Conservation (phyloP, 2,888 invertebrate genomes). For the Eledona agricola region DNA sequence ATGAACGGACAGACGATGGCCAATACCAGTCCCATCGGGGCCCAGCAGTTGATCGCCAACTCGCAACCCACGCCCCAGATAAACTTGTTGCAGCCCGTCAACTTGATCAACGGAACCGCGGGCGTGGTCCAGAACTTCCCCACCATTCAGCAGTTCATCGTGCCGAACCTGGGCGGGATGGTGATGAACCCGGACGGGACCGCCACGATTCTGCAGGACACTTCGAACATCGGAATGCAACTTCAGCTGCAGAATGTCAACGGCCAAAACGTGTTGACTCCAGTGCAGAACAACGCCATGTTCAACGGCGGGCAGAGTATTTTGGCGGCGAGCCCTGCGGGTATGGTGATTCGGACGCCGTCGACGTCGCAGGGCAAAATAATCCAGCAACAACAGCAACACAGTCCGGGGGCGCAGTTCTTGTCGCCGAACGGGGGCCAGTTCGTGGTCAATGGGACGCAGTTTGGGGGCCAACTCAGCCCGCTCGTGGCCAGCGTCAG, state of each 20-base stretch:
- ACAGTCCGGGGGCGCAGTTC: conserved; percentile 75
- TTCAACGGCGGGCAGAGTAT: conserved; percentile 75
- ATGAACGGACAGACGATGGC: conserved; percentile 75
- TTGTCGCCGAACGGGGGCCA: conserved; percentile 78
- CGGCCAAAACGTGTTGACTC: conserved; percentile 79
- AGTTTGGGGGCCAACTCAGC: conserved; percentile 79
- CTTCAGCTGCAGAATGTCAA: conserved; percentile 83
- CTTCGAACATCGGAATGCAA: conserved; percentile 75
- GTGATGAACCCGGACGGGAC: conserved; percentile 81
- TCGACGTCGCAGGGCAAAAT: conserved; percentile 75
- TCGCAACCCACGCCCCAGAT: conserved; percentile 68
- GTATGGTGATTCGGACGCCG: conserved; percentile 82
- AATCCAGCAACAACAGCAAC: conserved; percentile 69
- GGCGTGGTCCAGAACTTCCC: conserved; percentile 80
- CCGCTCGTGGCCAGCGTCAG: conserved; percentile 79
- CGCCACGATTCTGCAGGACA: conserved; percentile 77
- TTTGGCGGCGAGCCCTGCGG: conserved; percentile 70
- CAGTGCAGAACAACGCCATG: conserved; percentile 72
- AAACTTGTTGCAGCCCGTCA: conserved; percentile 82
- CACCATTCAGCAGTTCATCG: conserved; percentile 82
- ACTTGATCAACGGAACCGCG: conserved; percentile 76
- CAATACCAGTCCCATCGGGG: conserved; percentile 68
- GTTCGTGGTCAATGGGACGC: conserved; percentile 78
- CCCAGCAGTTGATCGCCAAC: conserved; percentile 74
- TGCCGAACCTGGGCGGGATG: conserved; percentile 82